Evolutionary conservation across 2,888 invertebrate genomes (phyloP).

Genomic region (Eupithecia vulgata): DNA sequence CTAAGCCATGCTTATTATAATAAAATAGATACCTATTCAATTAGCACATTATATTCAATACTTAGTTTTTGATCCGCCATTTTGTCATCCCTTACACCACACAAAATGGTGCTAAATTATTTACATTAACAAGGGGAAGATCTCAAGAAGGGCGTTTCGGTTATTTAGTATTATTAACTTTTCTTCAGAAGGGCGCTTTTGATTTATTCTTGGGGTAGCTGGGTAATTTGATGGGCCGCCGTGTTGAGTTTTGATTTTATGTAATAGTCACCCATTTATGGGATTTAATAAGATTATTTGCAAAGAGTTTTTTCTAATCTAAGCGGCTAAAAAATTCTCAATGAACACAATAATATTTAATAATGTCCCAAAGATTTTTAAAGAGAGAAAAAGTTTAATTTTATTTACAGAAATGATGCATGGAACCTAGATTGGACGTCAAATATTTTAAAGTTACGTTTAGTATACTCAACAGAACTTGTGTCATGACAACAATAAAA

Average conservation of each 20-base stretch:
- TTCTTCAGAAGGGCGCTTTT: slow-evolving; percentile 36
- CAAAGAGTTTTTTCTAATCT: neutral
- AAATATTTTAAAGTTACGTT: no score
- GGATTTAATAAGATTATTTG: neutral
- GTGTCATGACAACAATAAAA: no score
- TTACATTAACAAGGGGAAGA: slow-evolving; percentile 67
- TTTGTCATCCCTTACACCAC: slow-evolving; percentile 43
- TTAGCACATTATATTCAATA: neutral
- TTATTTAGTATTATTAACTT: slow-evolving; percentile 60
- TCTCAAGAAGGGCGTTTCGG: slow-evolving; percentile 49
- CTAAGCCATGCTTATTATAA: neutral
- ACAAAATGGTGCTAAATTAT: slow-evolving; percentile 66
- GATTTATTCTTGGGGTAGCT: slow-evolving; percentile 39
- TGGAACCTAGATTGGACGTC: no score
- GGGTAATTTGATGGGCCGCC: slow-evolving; percentile 29
- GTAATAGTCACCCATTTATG: slow-evolving; percentile 1
- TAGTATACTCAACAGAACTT: no score
- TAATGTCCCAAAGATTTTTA: no score
- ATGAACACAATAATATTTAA: no score
- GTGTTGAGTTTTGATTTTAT: slow-evolving; percentile 13
- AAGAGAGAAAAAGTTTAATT: no score
- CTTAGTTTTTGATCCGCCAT: slow-evolving; percentile 41
- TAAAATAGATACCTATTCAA: neutral
- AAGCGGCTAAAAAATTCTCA: no score
- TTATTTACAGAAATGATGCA: no score